These are phyloP conservation scores for Scortum barcoo DNA, from an alignment of 2,113 vertebrate species.

Conservation along the genomic window DNA sequence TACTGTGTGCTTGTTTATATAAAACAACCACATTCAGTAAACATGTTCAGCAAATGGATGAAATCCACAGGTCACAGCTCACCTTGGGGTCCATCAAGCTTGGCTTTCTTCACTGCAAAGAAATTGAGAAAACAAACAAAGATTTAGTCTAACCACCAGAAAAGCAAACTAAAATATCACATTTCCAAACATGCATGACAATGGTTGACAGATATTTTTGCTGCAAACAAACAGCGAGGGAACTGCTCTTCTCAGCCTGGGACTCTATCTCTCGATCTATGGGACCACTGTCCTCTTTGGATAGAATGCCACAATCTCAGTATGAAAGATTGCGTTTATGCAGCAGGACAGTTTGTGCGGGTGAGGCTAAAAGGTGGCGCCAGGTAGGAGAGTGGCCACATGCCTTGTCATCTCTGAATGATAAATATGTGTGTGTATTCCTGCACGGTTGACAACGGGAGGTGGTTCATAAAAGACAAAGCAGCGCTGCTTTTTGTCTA, in stretches of 20 bases:
- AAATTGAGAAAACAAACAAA: conserved; percentile 51
- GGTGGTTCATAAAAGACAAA: conserved; percentile 31
- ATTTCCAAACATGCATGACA: background rate
- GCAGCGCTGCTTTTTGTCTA: conserved; percentile 13
- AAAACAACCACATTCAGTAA: background rate
- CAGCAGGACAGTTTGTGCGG: conserved; percentile 32
- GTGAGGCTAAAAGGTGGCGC: conserved; percentile 22
- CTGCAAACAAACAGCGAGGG: background rate
- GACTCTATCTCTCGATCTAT: no score
- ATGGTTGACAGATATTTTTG: conserved; percentile 1
- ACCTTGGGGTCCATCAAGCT: conserved; percentile 98
- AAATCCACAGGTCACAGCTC: conserved; percentile 58
- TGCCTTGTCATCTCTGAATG: conserved; percentile 11
- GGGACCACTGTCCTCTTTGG: conserved; percentile 24
- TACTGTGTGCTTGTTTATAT: background rate
- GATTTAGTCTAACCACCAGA: background rate
- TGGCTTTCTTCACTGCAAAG: conserved; percentile 96
- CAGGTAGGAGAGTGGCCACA: background rate
- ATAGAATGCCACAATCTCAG: conserved; percentile 52
- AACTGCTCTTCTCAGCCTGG: no score
- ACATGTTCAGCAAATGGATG: background rate
- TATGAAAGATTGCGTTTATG: conserved; percentile 44
- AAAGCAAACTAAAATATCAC: background rate
- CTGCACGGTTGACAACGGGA: background rate
- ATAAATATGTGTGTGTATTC: conserved; percentile 29